Base-by-base conservation (phyloP, 2,113 vertebrate species). In the Empidonax traillii region DNA sequence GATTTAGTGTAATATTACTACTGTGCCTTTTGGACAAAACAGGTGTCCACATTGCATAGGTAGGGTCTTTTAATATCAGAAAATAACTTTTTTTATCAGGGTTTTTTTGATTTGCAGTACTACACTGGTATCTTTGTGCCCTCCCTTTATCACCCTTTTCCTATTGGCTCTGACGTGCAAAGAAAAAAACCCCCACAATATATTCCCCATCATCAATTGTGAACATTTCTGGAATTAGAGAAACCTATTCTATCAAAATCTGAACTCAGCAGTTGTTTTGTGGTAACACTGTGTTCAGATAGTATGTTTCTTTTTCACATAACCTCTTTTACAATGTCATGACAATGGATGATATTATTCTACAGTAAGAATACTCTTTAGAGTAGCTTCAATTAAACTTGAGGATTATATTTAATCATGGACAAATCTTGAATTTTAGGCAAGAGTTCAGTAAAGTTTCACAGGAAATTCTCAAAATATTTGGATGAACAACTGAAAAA, bases 51-150 rank as follows among this genome's bases (percentile, higher is more conserved):
- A 63, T 47, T 63, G 17, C 35, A n/a, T 7, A 43, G 3, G 4
- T 5, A 76, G 8, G 27, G 1, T 31, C 25, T 66, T 77, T 41
- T 37, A 53, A 27, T 2, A 77, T 14, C 8, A 77, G 46, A 30
- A 86, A 49, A 22, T 46, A 31, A 63, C 35, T 35, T 86, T 75
- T 65, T 63, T 55, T 47, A 39, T 7, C 18, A 41, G 4, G 3
- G 68, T 72, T 82, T 47, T 73, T 86, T 69, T 58, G 19, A 86
- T 62, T n/a, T 62, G 22, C 41, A 84, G 8, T 41, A 37, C 5
- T 83, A 47, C 14, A 52, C 4, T 9, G 9, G 1, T 16, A 31
- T 33, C 6, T 75, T 37, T 30, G 2, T 4, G 0, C 30, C 24
- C 14, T 22, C 55, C 30, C 25, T 49, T 47, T 75, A 47, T 39